Conservation (phyloP, 1,140 invertebrate genomes). For the Wasmannia auropunctata region DNA sequence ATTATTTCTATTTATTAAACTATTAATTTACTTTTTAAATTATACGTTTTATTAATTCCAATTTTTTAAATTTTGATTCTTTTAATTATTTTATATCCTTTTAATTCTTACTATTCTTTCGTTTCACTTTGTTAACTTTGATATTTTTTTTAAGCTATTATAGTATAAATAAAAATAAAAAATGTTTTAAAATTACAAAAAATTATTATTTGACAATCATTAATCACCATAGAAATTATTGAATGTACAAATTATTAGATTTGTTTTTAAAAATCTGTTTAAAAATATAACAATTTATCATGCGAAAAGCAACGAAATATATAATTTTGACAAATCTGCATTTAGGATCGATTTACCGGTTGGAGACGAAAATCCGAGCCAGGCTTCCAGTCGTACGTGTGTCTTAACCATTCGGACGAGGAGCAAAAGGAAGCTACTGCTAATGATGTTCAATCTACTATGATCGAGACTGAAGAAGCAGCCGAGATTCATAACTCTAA, state of each 20-base stretch:
- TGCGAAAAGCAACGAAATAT: not conserved
- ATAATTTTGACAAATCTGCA: not conserved
- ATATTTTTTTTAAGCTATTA: not conserved
- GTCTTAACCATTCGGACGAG: constrained; percentile 80
- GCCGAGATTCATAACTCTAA: not conserved
- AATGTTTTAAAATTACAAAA: not conserved
- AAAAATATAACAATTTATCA: not conserved
- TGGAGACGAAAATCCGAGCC: constrained; percentile 91
- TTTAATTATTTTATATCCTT: not conserved
- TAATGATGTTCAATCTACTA: constrained; percentile 51
- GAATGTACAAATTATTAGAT: not conserved
- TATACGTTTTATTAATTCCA: not conserved
- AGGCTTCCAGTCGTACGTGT: constrained; percentile 85
- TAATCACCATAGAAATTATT: not conserved
- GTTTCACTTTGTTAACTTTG: not conserved
- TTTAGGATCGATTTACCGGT: constrained; percentile 84
- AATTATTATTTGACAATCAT: not conserved
- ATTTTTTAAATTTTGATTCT: not conserved
- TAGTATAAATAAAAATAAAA: not conserved
- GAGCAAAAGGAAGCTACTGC: constrained; percentile 73
- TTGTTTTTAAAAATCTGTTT: not conserved
- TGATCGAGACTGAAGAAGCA: constrained; percentile 47
- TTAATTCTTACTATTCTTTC: not conserved
- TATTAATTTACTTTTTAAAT: not conserved
- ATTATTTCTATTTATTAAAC: not conserved